Base-by-base conservation (phyloP, 2,888 invertebrate species). In the Microctonus brassicae region DNA sequence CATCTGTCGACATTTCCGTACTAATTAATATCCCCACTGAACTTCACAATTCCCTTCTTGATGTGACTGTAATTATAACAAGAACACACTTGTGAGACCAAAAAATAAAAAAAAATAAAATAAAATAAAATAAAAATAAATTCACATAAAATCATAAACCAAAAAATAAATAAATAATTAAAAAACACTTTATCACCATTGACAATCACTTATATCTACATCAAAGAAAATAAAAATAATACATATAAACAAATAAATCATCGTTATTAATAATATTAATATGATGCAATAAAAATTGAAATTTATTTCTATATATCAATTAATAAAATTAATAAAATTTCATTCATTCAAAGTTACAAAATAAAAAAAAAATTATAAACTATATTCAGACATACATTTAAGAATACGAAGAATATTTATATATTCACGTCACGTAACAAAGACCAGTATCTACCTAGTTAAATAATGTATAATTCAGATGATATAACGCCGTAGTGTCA, bases 401-500 rank as follows among this genome's bases (percentile, higher is more conserved):
- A 71, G 69, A 66, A 57, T 61, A 57, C 73, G 60, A 63, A 76
- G 73, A 62, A 65, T 66, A 73, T 66, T 71, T 13, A 39, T 78
- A 78, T 79, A 79, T 77, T 79, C 78, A 75, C 70, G 74, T 73
- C 73, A 67, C 70, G 60, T 66, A 72, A 77, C 75, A 76, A 76
- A 76, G 77, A 64, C 73, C 73, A 65, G 71, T 71, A 74, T 53
- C 75, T 58, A 72, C 42, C 42, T 47, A 47, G 73, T 72, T 66
- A 73, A 75, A 75, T 76, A 74, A 77, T 76, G 76, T 75, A 75
- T 78, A 78, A 79, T 78, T 78, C 78, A 79, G 73, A 75, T 75
- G 74, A 77, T 78, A 72, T 70, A 73, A 76, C 76, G 70, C 76
- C 72, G 70, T 65, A 62, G 70, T 75, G 52, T 55, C 66, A 63